phyloP scores from a whole-genome alignment of 2,113 vertebrate genomes.

The Astatotilapia flaviijosephi region DNA sequence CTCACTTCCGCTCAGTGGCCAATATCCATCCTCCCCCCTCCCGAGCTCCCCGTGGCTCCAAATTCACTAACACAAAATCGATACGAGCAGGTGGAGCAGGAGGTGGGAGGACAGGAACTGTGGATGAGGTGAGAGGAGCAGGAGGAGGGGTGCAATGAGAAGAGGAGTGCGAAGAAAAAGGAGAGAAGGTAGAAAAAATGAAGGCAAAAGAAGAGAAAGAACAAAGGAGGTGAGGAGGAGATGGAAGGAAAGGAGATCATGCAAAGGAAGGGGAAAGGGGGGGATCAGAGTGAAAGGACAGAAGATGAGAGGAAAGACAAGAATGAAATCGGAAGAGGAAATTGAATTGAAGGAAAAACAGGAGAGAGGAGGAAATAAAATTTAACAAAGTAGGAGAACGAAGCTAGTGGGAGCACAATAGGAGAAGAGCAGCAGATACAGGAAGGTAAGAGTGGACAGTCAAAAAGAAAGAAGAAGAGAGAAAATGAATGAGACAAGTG shows the following conservation, averaged over 20 bases:
- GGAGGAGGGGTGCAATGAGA: not conserved
- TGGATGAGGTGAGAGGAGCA: conserved; percentile 27
- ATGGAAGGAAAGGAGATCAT: not conserved
- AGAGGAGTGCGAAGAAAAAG: not conserved
- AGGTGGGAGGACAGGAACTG: conserved; percentile 42
- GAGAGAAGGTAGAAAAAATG: not conserved
- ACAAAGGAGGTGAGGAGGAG: not conserved
- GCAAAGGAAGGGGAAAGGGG: not conserved
- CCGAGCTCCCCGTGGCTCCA: not conserved
- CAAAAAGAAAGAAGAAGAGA: not conserved
- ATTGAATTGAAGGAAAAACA: not conserved
- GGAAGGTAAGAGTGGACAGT: not conserved
- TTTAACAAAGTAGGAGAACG: not conserved
- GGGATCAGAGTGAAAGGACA: not conserved
- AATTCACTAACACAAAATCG: conserved; percentile 52
- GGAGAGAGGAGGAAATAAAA: not conserved
- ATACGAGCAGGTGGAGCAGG: conserved; percentile 60
- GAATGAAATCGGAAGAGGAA: not conserved
- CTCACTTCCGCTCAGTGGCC: conserved; percentile 55
- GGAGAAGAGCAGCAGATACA: not conserved
- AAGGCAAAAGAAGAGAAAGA: not conserved
- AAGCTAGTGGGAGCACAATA: not conserved
- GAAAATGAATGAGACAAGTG: not conserved
- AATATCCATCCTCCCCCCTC: conserved; percentile 4
- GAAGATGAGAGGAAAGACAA: not conserved